A percentile compares a stretch with the other conserved stretches of the same genome.
phyloP scores from a whole-genome alignment of 2,113 vertebrate species.

The Tragulus kanchil region DNA sequence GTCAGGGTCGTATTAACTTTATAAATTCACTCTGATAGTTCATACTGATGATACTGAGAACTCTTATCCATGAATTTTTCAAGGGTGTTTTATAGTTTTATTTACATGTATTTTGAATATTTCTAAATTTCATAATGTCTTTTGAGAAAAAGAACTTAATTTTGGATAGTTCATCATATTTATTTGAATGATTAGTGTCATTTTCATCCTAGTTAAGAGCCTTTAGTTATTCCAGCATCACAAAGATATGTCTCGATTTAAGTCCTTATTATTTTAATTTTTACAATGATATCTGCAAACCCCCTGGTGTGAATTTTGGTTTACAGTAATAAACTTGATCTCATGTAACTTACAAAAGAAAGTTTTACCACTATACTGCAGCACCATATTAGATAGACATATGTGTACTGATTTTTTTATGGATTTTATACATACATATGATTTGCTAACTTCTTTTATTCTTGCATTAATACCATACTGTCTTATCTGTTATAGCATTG shows the following conservation, averaged over 20 bases:
- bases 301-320: not conserved
- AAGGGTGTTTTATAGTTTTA: not conserved
- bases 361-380: not conserved
- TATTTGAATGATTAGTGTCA: not conserved
- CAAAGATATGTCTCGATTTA: not conserved
- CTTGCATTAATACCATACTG: not conserved
- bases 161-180: not conserved
- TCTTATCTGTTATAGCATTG: not conserved
- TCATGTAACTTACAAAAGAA: not conserved
- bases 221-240: not conserved
- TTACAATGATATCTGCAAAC: not conserved
- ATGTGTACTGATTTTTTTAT: not conserved
- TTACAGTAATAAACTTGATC: not conserved
- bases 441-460: not conserved
- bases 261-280: not conserved
- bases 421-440: not conserved
- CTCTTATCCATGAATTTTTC: not conserved
- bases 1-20: not conserved
- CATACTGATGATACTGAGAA: not conserved
- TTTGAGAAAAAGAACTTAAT: not conserved
- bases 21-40: not conserved
- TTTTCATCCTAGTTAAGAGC: not conserved
- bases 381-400: not conserved
- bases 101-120: not conserved
- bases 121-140: not conserved